A percentile compares a stretch with the other conserved stretches of the same genome.
phyloP scores from a whole-genome alignment of 2,797 vertebrate species.

The Sparidentex hasta region DNA sequence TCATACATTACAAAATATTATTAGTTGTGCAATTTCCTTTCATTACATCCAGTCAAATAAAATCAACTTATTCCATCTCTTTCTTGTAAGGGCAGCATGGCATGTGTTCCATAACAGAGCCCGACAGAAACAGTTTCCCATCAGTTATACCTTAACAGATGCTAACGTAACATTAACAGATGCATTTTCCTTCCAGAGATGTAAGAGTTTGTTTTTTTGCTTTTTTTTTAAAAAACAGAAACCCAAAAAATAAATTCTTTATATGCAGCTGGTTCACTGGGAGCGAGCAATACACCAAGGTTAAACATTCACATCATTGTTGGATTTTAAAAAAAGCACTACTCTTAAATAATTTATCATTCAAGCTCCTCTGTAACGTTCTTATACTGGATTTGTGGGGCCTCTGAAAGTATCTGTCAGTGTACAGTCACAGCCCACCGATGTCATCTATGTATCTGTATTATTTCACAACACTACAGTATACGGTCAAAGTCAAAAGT shows the following conservation, averaged over 20 bases:
- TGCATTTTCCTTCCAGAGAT: neutral
- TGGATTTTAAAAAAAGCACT: neutral
- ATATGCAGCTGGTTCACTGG: neutral
- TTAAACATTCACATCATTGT: neutral
- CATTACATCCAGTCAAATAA: neutral
- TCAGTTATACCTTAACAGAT: neutral
- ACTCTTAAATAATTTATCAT: neutral
- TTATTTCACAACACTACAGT: neutral
- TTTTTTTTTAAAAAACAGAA: neutral
- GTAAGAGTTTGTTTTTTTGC: neutral
- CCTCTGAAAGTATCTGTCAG: neutral
- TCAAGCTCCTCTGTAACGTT: neutral
- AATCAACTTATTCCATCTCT: neutral
- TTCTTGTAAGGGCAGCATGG: too few species aligned
- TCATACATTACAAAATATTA: neutral
- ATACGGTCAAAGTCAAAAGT: too few species aligned
- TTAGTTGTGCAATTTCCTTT: neutral
- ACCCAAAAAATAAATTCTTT: neutral
- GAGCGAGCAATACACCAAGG: neutral
- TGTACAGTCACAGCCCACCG: neutral
- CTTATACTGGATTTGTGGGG: neutral
- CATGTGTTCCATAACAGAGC: neutral
- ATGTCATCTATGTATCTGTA: neutral
- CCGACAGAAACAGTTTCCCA: neutral
- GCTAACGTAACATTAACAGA: neutral